Base-by-base conservation (phyloP, 2,888 invertebrate species). In the Heliconius cydno region DNA sequence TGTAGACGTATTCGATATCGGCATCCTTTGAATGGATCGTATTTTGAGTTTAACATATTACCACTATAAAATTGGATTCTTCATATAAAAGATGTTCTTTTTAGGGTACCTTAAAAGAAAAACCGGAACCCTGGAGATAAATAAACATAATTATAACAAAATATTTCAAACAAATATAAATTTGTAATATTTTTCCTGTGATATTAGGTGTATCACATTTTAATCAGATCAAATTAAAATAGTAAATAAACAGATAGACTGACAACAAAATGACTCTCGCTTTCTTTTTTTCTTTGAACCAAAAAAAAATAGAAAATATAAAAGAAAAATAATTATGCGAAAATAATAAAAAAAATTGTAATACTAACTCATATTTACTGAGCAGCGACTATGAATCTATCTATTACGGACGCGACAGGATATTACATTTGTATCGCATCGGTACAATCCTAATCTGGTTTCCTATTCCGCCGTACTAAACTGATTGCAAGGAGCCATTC, bases 381-480 rank as follows among this genome's bases (percentile, higher is more conserved):
- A 38, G 28, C 28, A 71, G 60, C 34, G 10, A 60, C n/a, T 34
- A 60, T 57, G 57, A 72, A 34, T 25, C 34, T 41, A 38, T 38
- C 34, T 41, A 75, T 75, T 66, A 75, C 65, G 28, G 28, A 22
- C 75, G 75, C 65, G 60, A 34, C n/a, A 76, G 76, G 80, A 78
- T 76, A 80, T 78, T 76, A 46, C 68, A 60, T 81, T 81, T 79
- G 79, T 77, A 79, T 79, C 74, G 68, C 76, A 15, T 60, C 72
- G 67, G 67, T 52, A 67, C 73, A 77, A 78, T 77, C 77, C 79
- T 81, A 79, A 81, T 81, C 52, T 57, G 12, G 46, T 81, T 81
- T 76, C 81, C 81, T 79, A 70, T 77, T 74, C 72, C 41, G 73
- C 25, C 60, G 63, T 65, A 74, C 38, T 77, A 75, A 80, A 78